Evolutionary conservation across 1,140 invertebrate genomes (phyloP).

Genomic region (Halesus radiatus): DNA sequence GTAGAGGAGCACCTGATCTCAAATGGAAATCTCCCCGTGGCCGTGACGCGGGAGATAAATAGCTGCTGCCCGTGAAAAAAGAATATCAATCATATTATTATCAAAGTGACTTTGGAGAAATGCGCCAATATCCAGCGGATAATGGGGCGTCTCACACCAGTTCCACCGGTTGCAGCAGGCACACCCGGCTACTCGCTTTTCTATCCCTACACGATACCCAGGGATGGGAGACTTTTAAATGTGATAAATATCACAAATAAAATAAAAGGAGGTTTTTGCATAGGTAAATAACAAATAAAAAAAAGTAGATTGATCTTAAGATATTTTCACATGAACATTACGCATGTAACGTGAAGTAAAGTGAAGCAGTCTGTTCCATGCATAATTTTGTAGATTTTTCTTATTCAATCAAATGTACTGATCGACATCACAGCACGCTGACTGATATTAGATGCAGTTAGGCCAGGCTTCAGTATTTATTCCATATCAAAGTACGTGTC

Average conservation of each 20-base stretch:
- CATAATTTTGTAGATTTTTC: too few relatives aligned
- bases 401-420: too few relatives aligned
- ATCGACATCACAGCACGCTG: too few relatives aligned
- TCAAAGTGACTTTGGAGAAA: constrained; percentile 58
- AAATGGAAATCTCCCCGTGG: constrained; percentile 57
- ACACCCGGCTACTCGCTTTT: background rate
- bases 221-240: background rate
- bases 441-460: too few relatives aligned
- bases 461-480: too few relatives aligned
- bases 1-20: constrained; percentile 55
- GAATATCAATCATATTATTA: constrained; percentile 59
- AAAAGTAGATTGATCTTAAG: too few relatives aligned
- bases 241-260: background rate
- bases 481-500: too few relatives aligned
- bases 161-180: background rate
- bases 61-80: constrained; percentile 52
- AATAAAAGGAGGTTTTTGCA: too few relatives aligned
- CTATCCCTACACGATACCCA: background rate
- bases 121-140: constrained; percentile 57
- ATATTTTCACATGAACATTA: too few relatives aligned
- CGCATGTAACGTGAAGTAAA: too few relatives aligned
- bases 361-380: too few relatives aligned
- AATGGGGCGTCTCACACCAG: constrained; percentile 44
- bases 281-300: too few relatives aligned
- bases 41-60: constrained; percentile 56